Evolutionary conservation across 2,797 vertebrate species (phyloP).

Genomic region (Uromys caudimaculatus): DNA sequence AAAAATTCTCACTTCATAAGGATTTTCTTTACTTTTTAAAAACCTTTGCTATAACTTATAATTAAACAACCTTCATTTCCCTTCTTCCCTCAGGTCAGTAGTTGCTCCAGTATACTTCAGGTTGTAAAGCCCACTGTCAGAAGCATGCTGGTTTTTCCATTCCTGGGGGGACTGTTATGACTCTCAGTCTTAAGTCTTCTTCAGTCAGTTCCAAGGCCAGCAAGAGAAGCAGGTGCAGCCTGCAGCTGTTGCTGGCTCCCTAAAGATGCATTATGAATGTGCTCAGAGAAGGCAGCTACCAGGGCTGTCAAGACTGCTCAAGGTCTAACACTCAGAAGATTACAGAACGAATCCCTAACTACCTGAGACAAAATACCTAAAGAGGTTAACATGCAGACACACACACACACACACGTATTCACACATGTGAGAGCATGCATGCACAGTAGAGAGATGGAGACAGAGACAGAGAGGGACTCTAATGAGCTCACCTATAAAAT

Average conservation of each 20-base stretch:
- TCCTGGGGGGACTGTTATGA: neutral
- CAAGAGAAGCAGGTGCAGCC: neutral
- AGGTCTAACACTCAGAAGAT: neutral
- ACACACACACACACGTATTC: neutral
- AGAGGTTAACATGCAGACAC: neutral
- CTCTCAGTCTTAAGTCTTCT: neutral
- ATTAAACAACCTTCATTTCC: neutral
- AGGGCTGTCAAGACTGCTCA: neutral
- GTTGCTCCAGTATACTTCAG: neutral
- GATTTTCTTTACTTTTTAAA: neutral
- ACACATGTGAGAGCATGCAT: neutral
- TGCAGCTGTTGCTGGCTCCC: neutral
- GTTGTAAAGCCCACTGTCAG: neutral
- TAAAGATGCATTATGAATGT: neutral
- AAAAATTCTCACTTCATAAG: neutral
- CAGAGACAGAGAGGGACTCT: neutral
- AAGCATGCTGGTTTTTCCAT: neutral
- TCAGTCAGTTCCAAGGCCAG: neutral
- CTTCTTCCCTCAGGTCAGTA: neutral
- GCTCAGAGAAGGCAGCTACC: neutral
- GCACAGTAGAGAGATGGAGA: neutral
- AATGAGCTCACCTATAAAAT: neutral
- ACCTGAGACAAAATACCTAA: neutral
- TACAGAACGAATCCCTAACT: neutral
- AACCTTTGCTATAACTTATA: neutral